Percentiles rank a stretch among this genome's conserved stretches.
Conservation (phyloP, 2,113 vertebrate genomes). For the Galeopterus variegatus region DNA sequence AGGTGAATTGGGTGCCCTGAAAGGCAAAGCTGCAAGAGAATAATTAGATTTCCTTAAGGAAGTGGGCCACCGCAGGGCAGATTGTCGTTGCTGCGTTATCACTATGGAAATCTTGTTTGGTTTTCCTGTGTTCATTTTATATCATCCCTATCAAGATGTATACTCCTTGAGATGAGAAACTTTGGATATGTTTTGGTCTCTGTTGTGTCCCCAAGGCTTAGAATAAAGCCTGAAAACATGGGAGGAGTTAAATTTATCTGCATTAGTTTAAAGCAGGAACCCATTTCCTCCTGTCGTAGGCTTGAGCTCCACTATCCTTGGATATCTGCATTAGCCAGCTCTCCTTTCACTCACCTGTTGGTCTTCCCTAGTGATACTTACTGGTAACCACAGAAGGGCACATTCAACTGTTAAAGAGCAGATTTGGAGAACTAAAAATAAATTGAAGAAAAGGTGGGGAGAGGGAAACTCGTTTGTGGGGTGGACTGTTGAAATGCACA, state of each 20-base stretch:
- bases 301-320: not conserved
- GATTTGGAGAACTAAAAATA: not conserved
- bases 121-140: not conserved
- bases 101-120: not conserved
- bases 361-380: not conserved
- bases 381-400: not conserved
- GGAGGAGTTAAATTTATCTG: not conserved
- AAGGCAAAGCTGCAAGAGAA: not conserved
- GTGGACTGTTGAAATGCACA: not conserved
- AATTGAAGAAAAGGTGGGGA: not conserved
- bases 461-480: no score
- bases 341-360: no score
- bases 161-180: no score
- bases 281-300: accelerated
- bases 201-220: not conserved
- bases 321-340: no score
- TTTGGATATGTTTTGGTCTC: not conserved
- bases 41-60: not conserved
- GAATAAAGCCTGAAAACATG: accelerated
- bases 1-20: not conserved
- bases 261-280: accelerated
- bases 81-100: not conserved
- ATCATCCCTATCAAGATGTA: not conserved
- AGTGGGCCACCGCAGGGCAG: not conserved
- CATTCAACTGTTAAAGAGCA: accelerated